Percentiles rank a stretch among this genome's conserved stretches.
Evolutionary conservation across 2,113 vertebrate species (phyloP).

Genomic region (Enhydra lutris): DNA sequence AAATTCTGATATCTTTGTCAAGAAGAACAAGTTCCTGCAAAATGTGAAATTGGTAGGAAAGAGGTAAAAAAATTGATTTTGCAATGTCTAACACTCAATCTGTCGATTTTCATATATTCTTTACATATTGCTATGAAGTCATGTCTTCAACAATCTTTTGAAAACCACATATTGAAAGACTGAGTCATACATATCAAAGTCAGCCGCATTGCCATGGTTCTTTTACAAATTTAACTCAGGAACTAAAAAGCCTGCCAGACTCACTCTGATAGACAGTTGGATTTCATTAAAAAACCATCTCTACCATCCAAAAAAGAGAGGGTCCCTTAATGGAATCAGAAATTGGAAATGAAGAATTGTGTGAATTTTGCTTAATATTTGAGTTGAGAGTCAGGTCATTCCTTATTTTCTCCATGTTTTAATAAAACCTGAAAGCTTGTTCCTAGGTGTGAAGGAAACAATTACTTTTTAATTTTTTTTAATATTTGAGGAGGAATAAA

Average conservation of each 20-base stretch:
- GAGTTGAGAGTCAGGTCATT: neutral
- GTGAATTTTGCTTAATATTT: neutral
- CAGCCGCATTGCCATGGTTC: neutral
- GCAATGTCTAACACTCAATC: neutral
- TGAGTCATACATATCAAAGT: neutral
- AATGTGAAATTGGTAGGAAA: conserved; percentile 23
- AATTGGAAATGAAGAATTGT: conserved; percentile 3
- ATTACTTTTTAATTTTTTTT: neutral
- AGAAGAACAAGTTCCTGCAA: neutral
- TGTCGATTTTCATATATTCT: conserved; percentile 31
- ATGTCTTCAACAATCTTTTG: conserved; percentile 33
- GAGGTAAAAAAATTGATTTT: conserved; percentile 54
- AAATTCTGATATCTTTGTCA: conserved; percentile 14
- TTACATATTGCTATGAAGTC: conserved; percentile 45
- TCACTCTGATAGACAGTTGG: neutral
- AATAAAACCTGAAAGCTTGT: neutral
- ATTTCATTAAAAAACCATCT: conserved; percentile 40
- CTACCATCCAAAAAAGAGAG: neutral
- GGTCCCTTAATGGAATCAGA: neutral
- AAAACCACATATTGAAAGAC: conserved; percentile 38
- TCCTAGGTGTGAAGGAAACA: neutral
- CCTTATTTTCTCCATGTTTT: conserved; percentile 4
- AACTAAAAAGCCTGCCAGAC: neutral
- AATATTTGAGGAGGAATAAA: neutral
- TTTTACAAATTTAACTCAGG: neutral